Percentiles rank a stretch among this genome's conserved stretches.
Evolutionary conservation across 2,797 vertebrate species (phyloP).

Genomic region (Orientallactaga sibirica): DNA sequence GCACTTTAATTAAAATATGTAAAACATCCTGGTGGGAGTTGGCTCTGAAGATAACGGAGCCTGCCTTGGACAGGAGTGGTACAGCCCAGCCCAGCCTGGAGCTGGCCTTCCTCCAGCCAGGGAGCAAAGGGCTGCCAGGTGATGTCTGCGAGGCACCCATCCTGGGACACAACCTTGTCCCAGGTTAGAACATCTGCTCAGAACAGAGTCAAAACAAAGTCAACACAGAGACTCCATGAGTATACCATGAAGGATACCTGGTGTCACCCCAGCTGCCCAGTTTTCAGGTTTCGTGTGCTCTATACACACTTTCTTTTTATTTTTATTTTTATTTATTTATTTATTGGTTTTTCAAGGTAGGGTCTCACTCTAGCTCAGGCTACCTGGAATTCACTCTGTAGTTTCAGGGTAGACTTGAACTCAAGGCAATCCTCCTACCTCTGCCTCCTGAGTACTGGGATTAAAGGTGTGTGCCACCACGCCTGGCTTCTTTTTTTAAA

Average conservation of each 20-base stretch:
- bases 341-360: too few species aligned
- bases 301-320: not conserved
- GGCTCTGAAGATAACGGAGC: slow-evolving; percentile 52
- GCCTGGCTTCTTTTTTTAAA: too few species aligned
- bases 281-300: too few species aligned
- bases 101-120: slow-evolving; percentile 59
- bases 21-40: slow-evolving; percentile 65
- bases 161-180: not conserved
- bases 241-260: not conserved
- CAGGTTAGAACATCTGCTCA: not conserved
- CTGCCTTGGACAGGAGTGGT: not conserved
- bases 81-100: not conserved
- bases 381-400: too few species aligned
- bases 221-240: not conserved
- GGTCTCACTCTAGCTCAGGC: too few species aligned
- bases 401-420: too few species aligned
- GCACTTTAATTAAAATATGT: slow-evolving; percentile 75
- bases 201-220: not conserved
- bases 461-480: too few species aligned
- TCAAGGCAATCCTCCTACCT: too few species aligned
- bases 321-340: not conserved
- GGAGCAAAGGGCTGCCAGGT: not conserved
- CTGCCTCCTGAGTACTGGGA: too few species aligned
- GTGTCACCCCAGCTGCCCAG: not conserved
- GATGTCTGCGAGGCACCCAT: not conserved